Evolutionary conservation across 1,140 invertebrate species (phyloP), one percentile per base, ranked within the genome.

Genomic region (Trichoplusia ni): DNA sequence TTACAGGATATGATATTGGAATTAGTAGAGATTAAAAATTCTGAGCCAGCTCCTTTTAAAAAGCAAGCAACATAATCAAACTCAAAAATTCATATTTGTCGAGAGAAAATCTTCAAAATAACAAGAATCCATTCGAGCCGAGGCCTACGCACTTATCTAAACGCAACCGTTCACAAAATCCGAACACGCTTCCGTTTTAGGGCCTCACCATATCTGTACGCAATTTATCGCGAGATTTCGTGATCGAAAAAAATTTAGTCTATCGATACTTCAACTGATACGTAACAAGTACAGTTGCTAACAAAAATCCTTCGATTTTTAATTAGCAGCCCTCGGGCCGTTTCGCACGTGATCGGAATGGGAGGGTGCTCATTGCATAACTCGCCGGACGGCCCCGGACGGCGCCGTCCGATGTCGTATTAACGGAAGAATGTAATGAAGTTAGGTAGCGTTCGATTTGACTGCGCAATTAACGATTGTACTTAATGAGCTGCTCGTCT

Each of bases 221-320:
- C 21, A 44, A 58, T 44, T 58, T 58, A 58, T 58, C 54, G 53
- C 19, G 25, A 54, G 33, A 35, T 37, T 53, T 21, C 18, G 25
- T 11, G 33, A 56, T 56, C 35, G 53, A 40, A 25, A 27, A 27
- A 56, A 27, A 7, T 7, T n/a, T 4, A 35, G 21, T 56, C 21
- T 31, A 29, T 44, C 54, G 38, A 58, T 44, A 54, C 49, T 35
- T 7, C 37, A 19, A 2, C 14, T 16, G 29, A 35, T 35, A 56
- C 11, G n/a, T 58, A 82, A 29, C 38, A 58, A 77, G 81, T 86
- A 84, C 79, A 79, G 73, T 79, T 71, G 69, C 75, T 75, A 81
- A 80, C 79, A 84, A 86, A 84, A 86, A 85, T 84, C 75, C 74
- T 76, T 86, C 84, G 84, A 85, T 86, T 86, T 86, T 86, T 85